phyloP scores from a whole-genome alignment of 2,888 invertebrate genomes.

The Loripinus fragilis region DNA sequence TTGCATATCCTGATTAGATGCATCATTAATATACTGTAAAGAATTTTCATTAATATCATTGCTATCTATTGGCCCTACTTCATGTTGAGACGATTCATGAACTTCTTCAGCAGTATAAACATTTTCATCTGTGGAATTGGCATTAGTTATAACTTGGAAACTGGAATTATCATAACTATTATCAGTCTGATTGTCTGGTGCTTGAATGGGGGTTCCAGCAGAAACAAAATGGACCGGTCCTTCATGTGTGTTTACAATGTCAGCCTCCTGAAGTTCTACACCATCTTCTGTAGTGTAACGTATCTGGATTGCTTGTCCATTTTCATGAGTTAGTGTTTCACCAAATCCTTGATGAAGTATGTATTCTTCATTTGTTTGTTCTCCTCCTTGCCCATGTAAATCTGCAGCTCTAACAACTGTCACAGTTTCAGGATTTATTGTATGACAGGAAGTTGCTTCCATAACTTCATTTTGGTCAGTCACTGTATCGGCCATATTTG shows the following conservation, averaged over 20 bases:
- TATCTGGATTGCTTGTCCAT: conserved; percentile 33
- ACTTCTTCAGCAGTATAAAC: not conserved
- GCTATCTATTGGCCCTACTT: conserved; percentile 23
- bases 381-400: conserved; percentile 35
- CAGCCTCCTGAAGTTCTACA: conserved; percentile 48
- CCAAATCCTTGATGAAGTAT: conserved; percentile 78
- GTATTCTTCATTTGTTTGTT: conserved; percentile 69
- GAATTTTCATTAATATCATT: conserved; percentile 22
- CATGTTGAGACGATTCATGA: not conserved
- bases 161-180: conserved; percentile 37
- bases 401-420: conserved; percentile 48
- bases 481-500: conserved; percentile 77
- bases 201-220: conserved; percentile 33
- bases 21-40: not conserved
- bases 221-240: conserved; percentile 50
- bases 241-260: conserved; percentile 53
- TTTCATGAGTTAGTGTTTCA: conserved; percentile 51
- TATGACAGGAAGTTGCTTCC: conserved; percentile 59
- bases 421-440: conserved; percentile 47
- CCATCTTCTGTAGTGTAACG: conserved; percentile 49
- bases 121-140: conserved; percentile 21
- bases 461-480: conserved; percentile 64
- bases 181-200: conserved; percentile 22
- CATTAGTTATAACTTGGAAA: conserved; percentile 43
- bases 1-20: not conserved